phyloP scores from a whole-genome alignment of 2,113 vertebrate genomes.

The Neoarius graeffei region DNA sequence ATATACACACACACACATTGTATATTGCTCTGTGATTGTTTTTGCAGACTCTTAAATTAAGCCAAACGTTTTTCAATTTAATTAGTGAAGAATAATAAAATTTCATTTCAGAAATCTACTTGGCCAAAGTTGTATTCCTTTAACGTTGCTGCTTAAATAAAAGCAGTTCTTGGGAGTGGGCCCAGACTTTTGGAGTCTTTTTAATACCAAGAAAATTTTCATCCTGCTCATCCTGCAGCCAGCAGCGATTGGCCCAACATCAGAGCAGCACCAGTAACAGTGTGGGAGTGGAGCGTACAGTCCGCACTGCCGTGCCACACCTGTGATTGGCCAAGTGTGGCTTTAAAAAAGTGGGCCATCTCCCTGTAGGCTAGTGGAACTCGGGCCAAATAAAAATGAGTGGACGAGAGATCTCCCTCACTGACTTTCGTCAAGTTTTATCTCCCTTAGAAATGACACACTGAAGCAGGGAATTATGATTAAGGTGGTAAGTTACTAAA shows the following conservation, averaged over 20 bases:
- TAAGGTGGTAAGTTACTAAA: background rate
- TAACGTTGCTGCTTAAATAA: background rate
- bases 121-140: background rate
- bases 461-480: conserved; percentile 18
- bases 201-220: conserved; percentile 6
- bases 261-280: conserved; percentile 62
- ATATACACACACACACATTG: too few relatives aligned
- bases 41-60: background rate
- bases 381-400: conserved; percentile 72
- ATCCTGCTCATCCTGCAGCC: conserved; percentile 60
- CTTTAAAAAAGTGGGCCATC: conserved; percentile 73
- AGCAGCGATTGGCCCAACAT: conserved; percentile 65
- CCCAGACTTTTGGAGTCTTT: background rate
- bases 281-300: conserved; percentile 38
- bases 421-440: conserved; percentile 68
- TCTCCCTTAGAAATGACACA: background rate
- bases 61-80: background rate
- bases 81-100: background rate
- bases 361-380: conserved; percentile 69
- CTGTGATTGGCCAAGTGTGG: conserved; percentile 50
- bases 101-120: background rate
- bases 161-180: background rate
- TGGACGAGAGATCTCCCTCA: conserved; percentile 59
- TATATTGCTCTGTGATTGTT: background rate
- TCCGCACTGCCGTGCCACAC: conserved; percentile 66